Percentiles rank a stretch among this genome's conserved stretches.
phyloP scores from a whole-genome alignment of 2,888 invertebrate genomes.

The Hololepta plana region DNA sequence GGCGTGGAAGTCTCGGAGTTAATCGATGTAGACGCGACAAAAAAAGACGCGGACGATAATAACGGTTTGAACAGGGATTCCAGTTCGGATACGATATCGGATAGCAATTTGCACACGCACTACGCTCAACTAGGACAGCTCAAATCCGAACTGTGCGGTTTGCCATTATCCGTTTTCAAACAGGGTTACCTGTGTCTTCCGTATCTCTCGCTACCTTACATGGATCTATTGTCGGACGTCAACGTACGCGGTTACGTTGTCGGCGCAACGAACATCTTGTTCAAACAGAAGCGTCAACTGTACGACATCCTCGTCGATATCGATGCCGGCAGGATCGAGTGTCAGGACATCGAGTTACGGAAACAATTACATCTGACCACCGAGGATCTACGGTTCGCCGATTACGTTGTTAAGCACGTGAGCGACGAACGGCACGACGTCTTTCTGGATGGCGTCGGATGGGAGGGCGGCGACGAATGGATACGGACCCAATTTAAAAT shows the following conservation, averaged over 20 bases:
- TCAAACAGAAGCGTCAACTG: slow-evolving; percentile 84
- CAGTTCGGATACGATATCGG: slow-evolving; percentile 44
- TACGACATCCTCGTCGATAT: slow-evolving; percentile 86
- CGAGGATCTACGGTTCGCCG: slow-evolving; percentile 89
- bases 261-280: slow-evolving; percentile 97
- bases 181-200: slow-evolving; percentile 90
- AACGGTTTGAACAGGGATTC: slow-evolving; percentile 45
- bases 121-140: too few species aligned
- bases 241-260: slow-evolving; percentile 76
- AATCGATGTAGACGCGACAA: slow-evolving; percentile 17
- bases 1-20: slow-evolving; percentile 25
- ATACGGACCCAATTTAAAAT: slow-evolving; percentile 84
- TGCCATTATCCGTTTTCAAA: slow-evolving; percentile 74
- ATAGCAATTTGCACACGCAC: slow-evolving; percentile 36
- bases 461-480: slow-evolving; percentile 95
- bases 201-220: slow-evolving; percentile 84
- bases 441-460: slow-evolving; percentile 53
- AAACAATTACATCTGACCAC: slow-evolving; percentile 77
- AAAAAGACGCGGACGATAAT: slow-evolving; percentile 16
- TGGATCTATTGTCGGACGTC: slow-evolving; percentile 77
- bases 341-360: slow-evolving; percentile 58
- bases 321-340: slow-evolving; percentile 67
- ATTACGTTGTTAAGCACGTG: slow-evolving; percentile 70
- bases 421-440: slow-evolving; percentile 45
- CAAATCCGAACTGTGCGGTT: slow-evolving; percentile 57